Evolutionary conservation across 2,113 vertebrate genomes (phyloP), one percentile per base, ranked within the genome.

Genomic region (Oncorhynchus kisutch): DNA sequence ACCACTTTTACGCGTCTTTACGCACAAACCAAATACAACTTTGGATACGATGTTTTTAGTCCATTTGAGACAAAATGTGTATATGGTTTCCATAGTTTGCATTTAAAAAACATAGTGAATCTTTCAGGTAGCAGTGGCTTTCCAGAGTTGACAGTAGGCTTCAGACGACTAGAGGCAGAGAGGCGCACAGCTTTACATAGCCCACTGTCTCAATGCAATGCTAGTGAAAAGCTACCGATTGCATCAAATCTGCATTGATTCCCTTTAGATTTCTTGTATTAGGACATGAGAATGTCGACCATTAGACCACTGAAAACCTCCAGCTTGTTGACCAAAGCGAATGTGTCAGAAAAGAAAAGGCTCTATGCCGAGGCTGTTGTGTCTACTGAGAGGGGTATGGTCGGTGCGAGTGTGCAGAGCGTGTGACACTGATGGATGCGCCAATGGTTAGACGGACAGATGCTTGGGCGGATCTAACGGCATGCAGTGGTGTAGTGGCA

Each of bases 401-500:
- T 93, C 87, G 88, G 81, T 70, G 89, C 89, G 84, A 84, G 88
- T 86, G 93, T 88, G 92, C 92, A 84, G 90, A 83, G 89, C 70
- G 89, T 75, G 92, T 94, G 96, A 96, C 96, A 96, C 95, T 96
- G 97, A 96, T 95, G 95, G 96, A 96, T 96, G 95, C 94, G 91
- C 95, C 95, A 94, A 92, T 95, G 96, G 96, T 93, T 87, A 95
- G 96, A 96, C 94, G 91, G 97, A 95, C 97, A 97, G 96, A 97
- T 97, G 97, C 94, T 95, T 88, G 96, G 97, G 97, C 95, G 97
- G 97, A 95, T 95, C 95, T 93, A 94, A 93, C 93, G 84, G 94
- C 90, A 90, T 85, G 89, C 90, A 83, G 93, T 81, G 92, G 91
- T 87, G 84, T 87, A 89, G 91, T 91, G 72, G 91, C 89, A 93